These are phyloP conservation scores for Oscheius sp. DNA, from an alignment of 2,888 invertebrate species.

Conservation along the genomic window DNA sequence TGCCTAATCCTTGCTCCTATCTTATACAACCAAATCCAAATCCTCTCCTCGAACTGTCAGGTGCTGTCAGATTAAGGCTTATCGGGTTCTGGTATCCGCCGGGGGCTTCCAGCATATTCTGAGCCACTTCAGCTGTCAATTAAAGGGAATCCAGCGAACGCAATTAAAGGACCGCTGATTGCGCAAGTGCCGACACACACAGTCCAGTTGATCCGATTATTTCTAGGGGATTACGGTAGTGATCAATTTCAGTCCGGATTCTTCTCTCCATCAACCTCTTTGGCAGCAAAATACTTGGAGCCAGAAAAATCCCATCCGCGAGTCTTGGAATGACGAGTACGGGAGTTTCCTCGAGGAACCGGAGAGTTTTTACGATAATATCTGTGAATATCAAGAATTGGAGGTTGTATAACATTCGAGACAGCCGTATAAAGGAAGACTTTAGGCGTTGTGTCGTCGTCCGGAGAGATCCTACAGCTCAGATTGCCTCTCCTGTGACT, in stretches of 20 bases:
- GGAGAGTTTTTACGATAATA: slow-evolving; percentile 32
- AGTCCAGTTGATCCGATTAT: slow-evolving; percentile 2
- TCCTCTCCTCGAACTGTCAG: slow-evolving; percentile 18
- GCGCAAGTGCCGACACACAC: slow-evolving; percentile 26
- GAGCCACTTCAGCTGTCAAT: slow-evolving; percentile 24
- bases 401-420: slow-evolving; percentile 30
- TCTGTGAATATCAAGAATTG: slow-evolving; percentile 50
- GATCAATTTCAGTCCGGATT: slow-evolving; percentile 39
- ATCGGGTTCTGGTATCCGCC: not conserved
- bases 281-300: slow-evolving; percentile 33
- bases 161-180: slow-evolving; percentile 32
- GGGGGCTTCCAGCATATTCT: slow-evolving; percentile 4
- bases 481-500: slow-evolving; percentile 36
- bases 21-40: slow-evolving; percentile 6
- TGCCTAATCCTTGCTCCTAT: not conserved
- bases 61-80: slow-evolving; percentile 22
- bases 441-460: slow-evolving; percentile 32
- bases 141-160: slow-evolving; percentile 13
- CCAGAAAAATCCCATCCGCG: not conserved
- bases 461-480: slow-evolving; percentile 38
- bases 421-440: not conserved
- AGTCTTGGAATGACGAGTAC: slow-evolving; percentile 35
- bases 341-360: slow-evolving; percentile 32
- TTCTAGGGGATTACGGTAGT: not conserved
- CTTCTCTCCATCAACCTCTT: slow-evolving; percentile 30